A percentile compares a stretch with the other conserved stretches of the same genome.
Conservation (phyloP, 2,888 invertebrate species). For the Eupsilia transversa region DNA sequence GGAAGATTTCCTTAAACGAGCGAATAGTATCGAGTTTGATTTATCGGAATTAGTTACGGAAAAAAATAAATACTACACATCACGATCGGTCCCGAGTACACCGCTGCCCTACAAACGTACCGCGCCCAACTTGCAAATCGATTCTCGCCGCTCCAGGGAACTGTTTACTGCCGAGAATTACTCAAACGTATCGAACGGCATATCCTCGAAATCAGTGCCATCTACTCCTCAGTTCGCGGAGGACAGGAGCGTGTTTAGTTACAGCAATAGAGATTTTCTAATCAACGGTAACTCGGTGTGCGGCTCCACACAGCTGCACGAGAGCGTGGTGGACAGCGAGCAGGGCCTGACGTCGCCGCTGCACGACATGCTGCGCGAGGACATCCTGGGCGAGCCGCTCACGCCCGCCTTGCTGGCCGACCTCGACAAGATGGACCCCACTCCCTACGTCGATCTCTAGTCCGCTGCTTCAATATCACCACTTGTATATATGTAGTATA, state of each 20-base stretch:
- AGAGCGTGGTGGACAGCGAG: slow-evolving; percentile 78
- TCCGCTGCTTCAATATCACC: slow-evolving; percentile 74
- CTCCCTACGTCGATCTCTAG: slow-evolving; percentile 88
- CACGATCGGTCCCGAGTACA: slow-evolving; percentile 93
- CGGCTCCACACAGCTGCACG: slow-evolving; percentile 76
- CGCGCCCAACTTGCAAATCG: slow-evolving; percentile 82
- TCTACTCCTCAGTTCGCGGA: slow-evolving; percentile 91
- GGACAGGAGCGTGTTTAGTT: slow-evolving; percentile 90
- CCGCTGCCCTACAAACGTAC: slow-evolving; percentile 90
- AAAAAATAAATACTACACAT: slow-evolving; percentile 88
- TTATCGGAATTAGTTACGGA: slow-evolving; percentile 82
- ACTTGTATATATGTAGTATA: slow-evolving; percentile 78
- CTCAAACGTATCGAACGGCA: slow-evolving; percentile 84
- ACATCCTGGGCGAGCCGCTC: slow-evolving; percentile 80
- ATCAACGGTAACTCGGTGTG: slow-evolving; percentile 91
- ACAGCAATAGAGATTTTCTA: slow-evolving; percentile 91
- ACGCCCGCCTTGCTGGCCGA: slow-evolving; percentile 86
- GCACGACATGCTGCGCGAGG: slow-evolving; percentile 86
- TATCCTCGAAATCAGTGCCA: slow-evolving; percentile 94
- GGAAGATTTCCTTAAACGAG: slow-evolving; percentile 86
- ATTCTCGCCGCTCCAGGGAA: slow-evolving; percentile 83
- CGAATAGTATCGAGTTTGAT: slow-evolving; percentile 87
- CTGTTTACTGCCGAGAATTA: slow-evolving; percentile 80
- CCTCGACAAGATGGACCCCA: slow-evolving; percentile 86
- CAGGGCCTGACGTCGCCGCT: slow-evolving; percentile 82